Evolutionary conservation across 30 jellyfish, hydroid and myxozoan species (phyloP).

Genomic region (Turritopsis rubra): DNA sequence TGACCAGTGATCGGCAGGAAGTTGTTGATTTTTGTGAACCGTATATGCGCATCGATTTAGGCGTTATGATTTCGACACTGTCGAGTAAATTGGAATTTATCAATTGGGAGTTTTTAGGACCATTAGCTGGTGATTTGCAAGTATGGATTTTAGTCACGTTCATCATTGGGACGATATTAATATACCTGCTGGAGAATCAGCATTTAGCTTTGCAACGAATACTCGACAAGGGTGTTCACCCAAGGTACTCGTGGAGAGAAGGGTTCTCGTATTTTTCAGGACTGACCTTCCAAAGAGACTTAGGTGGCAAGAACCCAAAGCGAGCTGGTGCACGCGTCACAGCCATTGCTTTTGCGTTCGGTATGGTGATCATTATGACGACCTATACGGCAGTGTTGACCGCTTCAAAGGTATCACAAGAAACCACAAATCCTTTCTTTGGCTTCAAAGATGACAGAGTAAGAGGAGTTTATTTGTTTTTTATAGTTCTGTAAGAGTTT

Average conservation of each 20-base stretch:
- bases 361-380: slow-evolving; percentile 69
- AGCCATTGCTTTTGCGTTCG: slow-evolving; percentile 64
- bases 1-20: slow-evolving; percentile 32
- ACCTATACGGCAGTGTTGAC: slow-evolving; percentile 83
- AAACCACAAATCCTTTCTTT: slow-evolving; percentile 30
- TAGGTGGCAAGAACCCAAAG: slow-evolving; percentile 71
- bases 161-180: slow-evolving; percentile 36
- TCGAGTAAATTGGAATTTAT: not conserved
- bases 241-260: slow-evolving; percentile 43
- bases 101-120: slow-evolving; percentile 42
- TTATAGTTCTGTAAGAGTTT: too few relatives aligned
- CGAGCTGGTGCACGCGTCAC: slow-evolving; percentile 58
- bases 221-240: slow-evolving; percentile 23
- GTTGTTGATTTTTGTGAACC: slow-evolving; percentile 61
- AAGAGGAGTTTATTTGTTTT: too few relatives aligned
- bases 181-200: slow-evolving; percentile 50
- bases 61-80: slow-evolving; percentile 10
- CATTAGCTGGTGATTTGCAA: slow-evolving; percentile 28
- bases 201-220: slow-evolving; percentile 36
- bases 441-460: slow-evolving; percentile 71
- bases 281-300: slow-evolving; percentile 73
- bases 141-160: slow-evolving; percentile 27
- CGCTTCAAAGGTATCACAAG: slow-evolving; percentile 51
- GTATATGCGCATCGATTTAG: slow-evolving; percentile 31
- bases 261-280: slow-evolving; percentile 79